Evolutionary conservation across 2,113 vertebrate genomes (phyloP).

Genomic region (Nettapus auritus): DNA sequence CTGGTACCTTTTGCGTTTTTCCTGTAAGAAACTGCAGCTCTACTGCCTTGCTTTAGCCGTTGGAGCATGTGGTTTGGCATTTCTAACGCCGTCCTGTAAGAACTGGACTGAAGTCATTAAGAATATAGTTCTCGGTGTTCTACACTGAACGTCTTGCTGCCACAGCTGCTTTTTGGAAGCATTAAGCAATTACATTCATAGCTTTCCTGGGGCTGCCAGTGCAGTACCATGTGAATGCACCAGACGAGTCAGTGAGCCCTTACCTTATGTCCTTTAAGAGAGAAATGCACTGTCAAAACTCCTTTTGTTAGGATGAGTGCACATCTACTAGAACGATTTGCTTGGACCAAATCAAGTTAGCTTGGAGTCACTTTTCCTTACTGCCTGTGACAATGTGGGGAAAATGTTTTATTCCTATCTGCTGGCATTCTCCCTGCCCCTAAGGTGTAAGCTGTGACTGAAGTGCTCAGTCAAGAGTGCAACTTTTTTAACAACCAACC

Average conservation of each 20-base stretch:
- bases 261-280: not conserved
- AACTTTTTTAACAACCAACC: not conserved
- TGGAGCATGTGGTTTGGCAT: not conserved
- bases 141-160: not conserved
- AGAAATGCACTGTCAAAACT: not conserved
- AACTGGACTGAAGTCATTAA: not conserved
- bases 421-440: not conserved
- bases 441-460: not conserved
- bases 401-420: not conserved
- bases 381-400: not conserved
- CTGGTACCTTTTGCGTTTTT: not conserved
- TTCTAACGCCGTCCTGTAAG: not conserved
- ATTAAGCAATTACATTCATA: not conserved
- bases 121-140: not conserved
- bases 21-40: not conserved
- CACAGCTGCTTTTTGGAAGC: not conserved
- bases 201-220: not conserved
- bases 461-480: not conserved
- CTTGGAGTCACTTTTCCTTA: not conserved
- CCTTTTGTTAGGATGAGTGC: not conserved
- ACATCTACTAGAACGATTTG: not conserved
- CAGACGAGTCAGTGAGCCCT: not conserved
- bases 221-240: not conserved
- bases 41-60: not conserved
- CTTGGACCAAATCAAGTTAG: not conserved